Base-by-base conservation (phyloP, 2,888 invertebrate genomes). In the Erebia epiphron region DNA sequence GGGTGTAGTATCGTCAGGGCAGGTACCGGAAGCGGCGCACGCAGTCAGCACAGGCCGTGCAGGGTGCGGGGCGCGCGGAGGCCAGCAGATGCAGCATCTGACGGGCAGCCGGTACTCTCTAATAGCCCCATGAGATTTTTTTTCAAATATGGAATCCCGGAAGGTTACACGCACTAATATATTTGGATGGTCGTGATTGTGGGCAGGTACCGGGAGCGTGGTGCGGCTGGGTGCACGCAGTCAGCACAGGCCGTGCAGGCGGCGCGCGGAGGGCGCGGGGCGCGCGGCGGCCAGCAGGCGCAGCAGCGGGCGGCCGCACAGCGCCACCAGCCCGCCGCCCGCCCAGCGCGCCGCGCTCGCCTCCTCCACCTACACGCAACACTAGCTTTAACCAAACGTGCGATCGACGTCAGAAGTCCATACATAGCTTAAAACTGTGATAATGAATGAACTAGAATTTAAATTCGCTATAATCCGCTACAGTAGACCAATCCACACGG, bases 311-410 rank as follows among this genome's bases (percentile, higher is more conserved):
- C 92, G 90, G 1, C 93, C 86, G 84, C 92, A 92, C 78, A 92
- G 81, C 79, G 91, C 92, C 79, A 86, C 92, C 78, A 92, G 82
- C 63, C 90, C 83, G 64, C 79, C 88, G 75, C 87, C 86, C 77
- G 86, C 90, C 79, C 91, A 89, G 65, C 91, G 89, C 77, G 87
- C 95, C 65, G 86, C 86, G 71, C 83, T 85, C 68, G 95, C 96
- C 85, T 97, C 97, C 86, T 97, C 97, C 76, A 97, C 97, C 79
- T 79, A 58, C 5, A 10, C n/a, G 43, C 60, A 52, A n/a, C 50
- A n/a, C 54, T 18, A 54, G 8, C 1, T 1, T n/a, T 4, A 16
- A 3, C 26, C 26, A 26, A 26, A 26, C 3, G 26, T 26, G 3
- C 26, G 26, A 26, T 26, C 26, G 26, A n/a, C n/a, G n/a, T n/a